phyloP scores from a whole-genome alignment of 1,140 invertebrate species.

The Chlorops oryzae region DNA sequence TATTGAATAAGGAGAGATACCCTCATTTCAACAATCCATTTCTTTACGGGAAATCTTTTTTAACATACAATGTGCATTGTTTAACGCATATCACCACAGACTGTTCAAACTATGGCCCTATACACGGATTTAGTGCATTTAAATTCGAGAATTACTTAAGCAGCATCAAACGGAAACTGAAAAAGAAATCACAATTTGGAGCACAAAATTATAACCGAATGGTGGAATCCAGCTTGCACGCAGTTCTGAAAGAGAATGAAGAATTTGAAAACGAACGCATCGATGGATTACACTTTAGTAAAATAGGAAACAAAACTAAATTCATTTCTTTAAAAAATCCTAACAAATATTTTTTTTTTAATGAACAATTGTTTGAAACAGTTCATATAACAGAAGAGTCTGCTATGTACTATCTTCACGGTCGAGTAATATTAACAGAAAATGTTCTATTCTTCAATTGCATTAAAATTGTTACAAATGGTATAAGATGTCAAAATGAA shows the following conservation, averaged over 20 bases:
- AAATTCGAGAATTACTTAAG: conserved; percentile 16
- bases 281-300: too few species aligned
- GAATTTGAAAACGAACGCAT: background rate
- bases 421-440: too few species aligned
- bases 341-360: background rate
- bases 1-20: conserved; percentile 8
- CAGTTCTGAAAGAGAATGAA: background rate
- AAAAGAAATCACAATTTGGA: conserved; percentile 7
- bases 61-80: conserved; percentile 15
- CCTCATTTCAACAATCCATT: conserved; percentile 8
- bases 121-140: conserved; percentile 12
- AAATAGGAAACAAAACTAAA: too few species aligned
- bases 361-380: background rate
- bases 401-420: too few species aligned
- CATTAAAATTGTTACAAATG: too few species aligned
- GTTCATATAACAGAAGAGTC: too few species aligned
- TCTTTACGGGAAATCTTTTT: conserved; percentile 14
- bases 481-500: too few species aligned
- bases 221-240: background rate
- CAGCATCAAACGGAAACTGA: conserved; percentile 13
- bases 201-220: conserved; percentile 1
- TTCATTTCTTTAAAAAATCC: background rate
- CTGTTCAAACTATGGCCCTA: too few species aligned
- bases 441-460: too few species aligned
- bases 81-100: conserved; percentile 12